Percentiles rank a stretch among this genome's conserved stretches.
These are phyloP conservation scores for Desoria tigrina DNA, from an alignment of 2,888 invertebrate genomes.

Conservation along the genomic window DNA sequence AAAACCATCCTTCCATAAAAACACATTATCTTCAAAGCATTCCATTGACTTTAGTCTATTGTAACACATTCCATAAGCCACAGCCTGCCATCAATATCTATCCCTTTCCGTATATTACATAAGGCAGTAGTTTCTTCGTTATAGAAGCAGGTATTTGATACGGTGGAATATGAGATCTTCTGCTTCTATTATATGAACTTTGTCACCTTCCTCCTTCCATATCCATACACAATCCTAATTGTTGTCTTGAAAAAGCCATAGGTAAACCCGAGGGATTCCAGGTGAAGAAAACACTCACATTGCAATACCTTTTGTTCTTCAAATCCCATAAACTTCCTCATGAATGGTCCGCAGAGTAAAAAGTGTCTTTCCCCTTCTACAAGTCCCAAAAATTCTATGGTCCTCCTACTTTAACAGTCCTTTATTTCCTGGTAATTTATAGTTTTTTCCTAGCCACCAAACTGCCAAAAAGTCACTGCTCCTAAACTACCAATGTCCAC, in stretches of 20 bases:
- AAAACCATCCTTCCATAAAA: slow-evolving; percentile 45
- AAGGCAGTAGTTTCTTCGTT: not conserved
- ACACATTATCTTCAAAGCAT: slow-evolving; percentile 49
- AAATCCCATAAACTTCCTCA: slow-evolving; percentile 49
- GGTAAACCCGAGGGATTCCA: slow-evolving; percentile 17
- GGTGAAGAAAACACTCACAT: slow-evolving; percentile 25
- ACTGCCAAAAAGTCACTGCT: too few relatives aligned
- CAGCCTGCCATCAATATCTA: slow-evolving; percentile 43
- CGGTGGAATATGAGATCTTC: too few relatives aligned
- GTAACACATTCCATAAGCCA: slow-evolving; percentile 44
- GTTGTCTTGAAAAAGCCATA: slow-evolving; percentile 34
- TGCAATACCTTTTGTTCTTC: slow-evolving; percentile 45
- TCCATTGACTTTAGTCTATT: slow-evolving; percentile 46
- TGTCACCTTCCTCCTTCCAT: slow-evolving; percentile 26
- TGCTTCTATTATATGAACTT: slow-evolving; percentile 8
- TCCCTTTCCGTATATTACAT: slow-evolving; percentile 23
- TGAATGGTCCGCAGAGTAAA: slow-evolving; percentile 39
- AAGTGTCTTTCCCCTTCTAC: slow-evolving; percentile 27
- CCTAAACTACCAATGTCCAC: too few relatives aligned
- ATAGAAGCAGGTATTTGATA: too few relatives aligned
- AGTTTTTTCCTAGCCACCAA: not conserved
- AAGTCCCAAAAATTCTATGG: not conserved
- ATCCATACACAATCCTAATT: slow-evolving; percentile 32
- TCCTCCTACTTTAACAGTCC: not conserved
- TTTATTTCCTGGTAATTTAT: slow-evolving; percentile 12